Evolutionary conservation across 1,140 invertebrate genomes (phyloP), one percentile per base, ranked within the genome.

Genomic region (Drosophila varians): DNA sequence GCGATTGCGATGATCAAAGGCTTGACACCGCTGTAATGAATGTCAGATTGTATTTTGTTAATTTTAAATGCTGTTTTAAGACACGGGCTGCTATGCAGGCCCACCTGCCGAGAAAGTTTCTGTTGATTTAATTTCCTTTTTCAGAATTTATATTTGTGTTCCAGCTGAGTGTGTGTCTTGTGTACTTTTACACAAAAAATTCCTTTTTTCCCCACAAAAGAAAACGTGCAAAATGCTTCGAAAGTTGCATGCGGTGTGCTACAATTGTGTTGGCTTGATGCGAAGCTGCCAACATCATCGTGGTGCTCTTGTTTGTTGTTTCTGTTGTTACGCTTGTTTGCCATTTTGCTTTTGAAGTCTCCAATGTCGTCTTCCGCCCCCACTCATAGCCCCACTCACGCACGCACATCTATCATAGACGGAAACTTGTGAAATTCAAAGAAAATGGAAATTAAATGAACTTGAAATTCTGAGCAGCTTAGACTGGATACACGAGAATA

Each of bases 401-500:
- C 31, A 61, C 26, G 34, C 4, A 16, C 12, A 54, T 26, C 58
- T 43, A 70, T 31, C 36, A 25, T 43, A 26, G 45, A 57, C 54
- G 45, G 47, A 49, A 70, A 38, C 38, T 70, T 69, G 55, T 46
- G 38, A 75, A 75, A 61, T 66, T 78, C 61, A 42, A 54, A 73
- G 72, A 79, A 84, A 84, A 79, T 79, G 80, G 61, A 84, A 84
- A 84, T 79, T 68, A 86, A 84, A 84, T 86, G 71, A 86, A 79
- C 80, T 86, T 86, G 56, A 86, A 68, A 79, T 75, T 68, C 65
- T 69, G 46, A 76, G 46, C 54, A 71, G 40, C 64, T 56, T 38
- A 56, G 55, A 61, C 49, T 55, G 23, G 18, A 60, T 60, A 14
- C 34, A 31, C 36, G 12, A n/a, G 14, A 14, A 21, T 14, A 25